Evolutionary conservation across 2,888 invertebrate genomes (phyloP), one percentile per base, ranked within the genome.

Genomic region (Hirudinaria manillensis): DNA sequence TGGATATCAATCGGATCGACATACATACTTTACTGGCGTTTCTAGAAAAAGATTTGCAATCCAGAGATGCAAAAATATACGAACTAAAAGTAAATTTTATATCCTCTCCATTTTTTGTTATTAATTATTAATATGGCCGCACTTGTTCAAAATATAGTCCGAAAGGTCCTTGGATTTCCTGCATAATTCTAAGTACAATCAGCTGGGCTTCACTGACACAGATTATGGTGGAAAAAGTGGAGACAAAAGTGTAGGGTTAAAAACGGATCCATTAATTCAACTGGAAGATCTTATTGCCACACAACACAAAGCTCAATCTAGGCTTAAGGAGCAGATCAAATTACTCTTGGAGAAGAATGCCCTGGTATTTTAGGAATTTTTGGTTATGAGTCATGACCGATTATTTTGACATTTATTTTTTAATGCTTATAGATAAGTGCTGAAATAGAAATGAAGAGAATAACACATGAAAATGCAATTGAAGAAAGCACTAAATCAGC

Each of bases 231-330:
- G 29, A 27, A 61, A 61, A 29, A n/a, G 24, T 10, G 13, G 45
- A 45, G 45, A 45, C 45, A 45, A 45, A 45, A 45, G 45, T 45
- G 10, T 45, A 10, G 45, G 45, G 16, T 1, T 7, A 45, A 45
- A 45, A 45, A 45, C 45, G 13, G 61, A 61, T 61, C 61, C 61
- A 61, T 10, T 61, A 27, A 29, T 61, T 27, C 61, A 61, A n/a
- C 61, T 61, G 13, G 61, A 61, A 27, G 61, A 29, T 61, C 61
- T 61, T 29, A 61, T 61, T 61, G 61, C 61, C 24, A 61, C 61
- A 61, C 61, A 61, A 29, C 61, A 61, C 10, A 24, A 61, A n/a
- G 61, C 61, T 61, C 61, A 61, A 29, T 61, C 29, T 24, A 61
- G n/a, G 13, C 29, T 61, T 16, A 61, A 61, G 29, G 61, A 61